phyloP scores from a whole-genome alignment of 53 echinoderm and acorn worm genomes.

The Echinometra lucunter region DNA sequence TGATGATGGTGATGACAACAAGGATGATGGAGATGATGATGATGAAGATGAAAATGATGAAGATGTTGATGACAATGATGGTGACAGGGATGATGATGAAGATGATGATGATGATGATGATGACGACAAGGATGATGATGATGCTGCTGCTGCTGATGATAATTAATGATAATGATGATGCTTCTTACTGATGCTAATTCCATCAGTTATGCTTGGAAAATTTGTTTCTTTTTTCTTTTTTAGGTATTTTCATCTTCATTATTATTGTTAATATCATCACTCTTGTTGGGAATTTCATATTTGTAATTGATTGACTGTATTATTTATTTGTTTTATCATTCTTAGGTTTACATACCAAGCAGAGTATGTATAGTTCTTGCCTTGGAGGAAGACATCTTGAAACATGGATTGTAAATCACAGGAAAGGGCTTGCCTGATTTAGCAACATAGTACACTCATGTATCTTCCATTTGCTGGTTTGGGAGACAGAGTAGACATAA shows the following conservation, averaged over 20 bases:
- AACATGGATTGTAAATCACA: slow-evolving; percentile 37
- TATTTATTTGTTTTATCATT: neutral
- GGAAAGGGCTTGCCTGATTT: too few relatives aligned
- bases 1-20: neutral
- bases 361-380: slow-evolving; percentile 90
- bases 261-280: too few relatives aligned
- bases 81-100: neutral
- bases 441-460: too few relatives aligned
- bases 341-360: slow-evolving; percentile 93
- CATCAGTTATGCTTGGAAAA: too few relatives aligned
- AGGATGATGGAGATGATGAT: neutral
- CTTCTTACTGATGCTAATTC: too few relatives aligned
- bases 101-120: too few relatives aligned
- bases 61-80: neutral
- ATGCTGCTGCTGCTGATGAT: neutral
- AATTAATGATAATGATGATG: neutral
- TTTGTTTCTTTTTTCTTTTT: too few relatives aligned
- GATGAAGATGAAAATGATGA: neutral
- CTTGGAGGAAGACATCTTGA: slow-evolving; percentile 67
- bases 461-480: too few relatives aligned
- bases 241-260: too few relatives aligned
- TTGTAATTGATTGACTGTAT: too few relatives aligned
- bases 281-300: too few relatives aligned
- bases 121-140: neutral
- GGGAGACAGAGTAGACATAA: too few relatives aligned